phyloP scores from a whole-genome alignment of 2,888 invertebrate species.

The Poecilobothrus nobilitatus region DNA sequence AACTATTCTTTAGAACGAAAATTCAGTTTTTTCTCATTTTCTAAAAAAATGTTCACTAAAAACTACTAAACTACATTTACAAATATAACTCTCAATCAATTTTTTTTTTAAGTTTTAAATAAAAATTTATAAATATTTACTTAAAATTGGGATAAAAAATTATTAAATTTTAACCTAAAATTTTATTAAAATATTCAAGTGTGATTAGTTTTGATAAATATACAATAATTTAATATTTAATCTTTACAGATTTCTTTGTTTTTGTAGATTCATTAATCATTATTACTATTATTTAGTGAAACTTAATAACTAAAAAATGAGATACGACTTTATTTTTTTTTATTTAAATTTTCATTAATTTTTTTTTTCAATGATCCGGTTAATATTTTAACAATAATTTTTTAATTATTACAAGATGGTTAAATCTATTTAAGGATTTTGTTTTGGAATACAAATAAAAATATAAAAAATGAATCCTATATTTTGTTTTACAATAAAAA shows the following conservation, averaged over 20 bases:
- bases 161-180: not conserved
- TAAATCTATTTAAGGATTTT: not conserved
- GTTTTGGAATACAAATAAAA: not conserved
- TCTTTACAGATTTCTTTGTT: not conserved
- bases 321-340: not conserved
- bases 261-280: not conserved
- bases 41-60: too few relatives aligned
- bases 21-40: too few relatives aligned
- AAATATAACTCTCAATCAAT: too few relatives aligned
- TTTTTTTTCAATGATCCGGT: not conserved
- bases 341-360: too few relatives aligned
- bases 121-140: too few relatives aligned
- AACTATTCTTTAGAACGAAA: too few relatives aligned
- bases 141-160: too few relatives aligned
- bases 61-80: too few relatives aligned
- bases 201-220: not conserved
- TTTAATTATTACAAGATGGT: not conserved
- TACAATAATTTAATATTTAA: not conserved
- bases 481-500: not conserved
- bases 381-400: not conserved
- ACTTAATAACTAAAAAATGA: not conserved
- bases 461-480: not conserved
- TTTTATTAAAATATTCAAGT: not conserved
- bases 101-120: too few relatives aligned
- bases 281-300: not conserved